Conservation (phyloP, 2,888 invertebrate genomes). For the Ormia ochracea region DNA sequence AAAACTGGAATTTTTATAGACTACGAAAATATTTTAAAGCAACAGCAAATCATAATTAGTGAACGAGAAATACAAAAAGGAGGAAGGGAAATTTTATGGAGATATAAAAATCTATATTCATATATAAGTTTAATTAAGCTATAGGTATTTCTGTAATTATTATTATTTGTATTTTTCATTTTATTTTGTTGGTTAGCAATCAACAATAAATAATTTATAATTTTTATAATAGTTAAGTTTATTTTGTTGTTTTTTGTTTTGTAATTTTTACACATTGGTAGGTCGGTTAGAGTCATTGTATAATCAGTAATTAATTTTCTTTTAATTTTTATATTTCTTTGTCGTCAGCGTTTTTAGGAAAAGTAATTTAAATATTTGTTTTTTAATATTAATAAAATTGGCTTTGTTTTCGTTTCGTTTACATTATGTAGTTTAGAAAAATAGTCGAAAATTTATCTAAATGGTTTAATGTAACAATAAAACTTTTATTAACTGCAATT, state of each 20-base stretch:
- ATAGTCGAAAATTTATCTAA: constrained; percentile 20
- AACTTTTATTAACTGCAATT: constrained; percentile 1
- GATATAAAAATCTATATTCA: constrained; percentile 32
- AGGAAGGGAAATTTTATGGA: neutral
- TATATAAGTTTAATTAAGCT: constrained; percentile 8
- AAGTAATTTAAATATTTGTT: neutral
- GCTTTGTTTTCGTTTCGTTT: constrained; percentile 3
- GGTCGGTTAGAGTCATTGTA: constrained; percentile 14
- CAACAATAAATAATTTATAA: constrained; percentile 12
- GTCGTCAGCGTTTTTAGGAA: constrained; percentile 30
- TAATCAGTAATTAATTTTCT: neutral
- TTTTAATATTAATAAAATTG: neutral
- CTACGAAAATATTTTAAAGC: neutral
- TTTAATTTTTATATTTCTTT: neutral
- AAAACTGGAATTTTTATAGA: neutral
- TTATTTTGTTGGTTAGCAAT: neutral
- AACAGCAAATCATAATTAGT: neutral
- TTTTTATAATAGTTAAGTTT: constrained; percentile 8
- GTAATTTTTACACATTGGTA: constrained; percentile 19
- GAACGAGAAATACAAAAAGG: neutral
- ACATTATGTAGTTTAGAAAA: constrained; percentile 10
- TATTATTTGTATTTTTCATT: neutral
- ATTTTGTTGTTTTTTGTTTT: neutral
- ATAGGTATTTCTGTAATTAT: constrained; percentile 20
- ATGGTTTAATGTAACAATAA: constrained; percentile 13